Percentiles rank a stretch among this genome's conserved stretches.
These are phyloP conservation scores for Phenganax marumi DNA, from an alignment of 92 coral and sea anemone genomes.

Conservation along the genomic window DNA sequence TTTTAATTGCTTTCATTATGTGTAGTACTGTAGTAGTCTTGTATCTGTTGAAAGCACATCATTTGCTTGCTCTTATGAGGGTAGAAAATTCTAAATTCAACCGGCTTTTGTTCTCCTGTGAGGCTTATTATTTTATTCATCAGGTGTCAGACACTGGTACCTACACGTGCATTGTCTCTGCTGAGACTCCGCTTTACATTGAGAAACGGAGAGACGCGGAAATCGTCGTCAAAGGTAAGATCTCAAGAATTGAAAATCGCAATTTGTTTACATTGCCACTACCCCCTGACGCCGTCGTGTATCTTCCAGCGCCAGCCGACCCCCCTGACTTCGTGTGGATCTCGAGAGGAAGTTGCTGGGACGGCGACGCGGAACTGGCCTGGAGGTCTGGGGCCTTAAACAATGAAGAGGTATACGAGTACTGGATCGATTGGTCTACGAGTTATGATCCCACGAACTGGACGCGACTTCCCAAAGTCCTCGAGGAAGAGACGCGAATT, in stretches of 20 bases:
- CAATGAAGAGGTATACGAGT: slow-evolving; percentile 27
- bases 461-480: not conserved
- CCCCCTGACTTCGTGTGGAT: slow-evolving; percentile 25
- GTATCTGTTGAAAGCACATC: too few relatives aligned
- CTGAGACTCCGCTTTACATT: slow-evolving; percentile 31
- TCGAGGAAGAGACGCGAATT: not conserved
- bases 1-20: too few relatives aligned
- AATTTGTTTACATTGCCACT: not conserved
- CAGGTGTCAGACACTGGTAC: slow-evolving; percentile 32
- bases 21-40: too few relatives aligned
- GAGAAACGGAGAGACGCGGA: slow-evolving; percentile 32
- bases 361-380: not conserved
- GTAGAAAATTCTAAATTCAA: too few relatives aligned
- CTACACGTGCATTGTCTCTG: slow-evolving; percentile 30
- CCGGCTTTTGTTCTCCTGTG: too few relatives aligned
- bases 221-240: slow-evolving; percentile 33
- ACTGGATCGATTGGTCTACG: slow-evolving; percentile 24
- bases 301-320: slow-evolving; percentile 15
- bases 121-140: not conserved
- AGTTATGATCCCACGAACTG: slow-evolving; percentile 8
- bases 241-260: not conserved
- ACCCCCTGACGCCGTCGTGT: not conserved
- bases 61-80: too few relatives aligned
- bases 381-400: slow-evolving; percentile 24
- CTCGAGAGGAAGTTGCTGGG: slow-evolving; percentile 5